Evolutionary conservation across 2,113 vertebrate species (phyloP).

Genomic region (Microtus oregoni): DNA sequence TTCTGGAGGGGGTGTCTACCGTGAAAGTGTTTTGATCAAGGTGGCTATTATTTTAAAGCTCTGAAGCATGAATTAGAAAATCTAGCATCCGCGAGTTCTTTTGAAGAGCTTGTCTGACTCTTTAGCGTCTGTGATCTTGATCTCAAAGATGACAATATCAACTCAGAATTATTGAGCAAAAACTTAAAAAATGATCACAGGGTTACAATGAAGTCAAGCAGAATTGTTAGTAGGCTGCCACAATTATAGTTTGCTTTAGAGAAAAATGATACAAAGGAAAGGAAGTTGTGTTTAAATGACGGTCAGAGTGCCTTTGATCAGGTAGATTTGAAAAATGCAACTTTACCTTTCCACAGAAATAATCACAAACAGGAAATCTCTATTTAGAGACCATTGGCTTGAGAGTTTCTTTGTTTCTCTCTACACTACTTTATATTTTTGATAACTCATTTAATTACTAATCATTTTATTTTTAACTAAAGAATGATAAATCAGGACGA

Average conservation of each 20-base stretch:
- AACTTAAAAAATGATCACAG: background rate
- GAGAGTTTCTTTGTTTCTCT: background rate
- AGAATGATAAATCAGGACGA: constrained; percentile 6
- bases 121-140: background rate
- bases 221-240: background rate
- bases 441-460: background rate
- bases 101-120: background rate
- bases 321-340: background rate
- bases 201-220: background rate
- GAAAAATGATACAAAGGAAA: background rate
- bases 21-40: constrained; percentile 12
- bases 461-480: background rate
- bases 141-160: background rate
- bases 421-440: background rate
- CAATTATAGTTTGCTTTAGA: background rate
- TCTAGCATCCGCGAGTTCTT: background rate
- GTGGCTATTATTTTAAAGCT: background rate
- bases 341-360: background rate
- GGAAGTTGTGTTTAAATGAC: background rate
- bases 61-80: background rate
- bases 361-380: background rate
- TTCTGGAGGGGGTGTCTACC: background rate
- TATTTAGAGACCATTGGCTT: background rate
- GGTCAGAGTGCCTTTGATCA: background rate
- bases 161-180: background rate